These are phyloP conservation scores for Diadema setosum DNA, from an alignment of 35 echinoderm and acorn worm species.

Conservation along the genomic window DNA sequence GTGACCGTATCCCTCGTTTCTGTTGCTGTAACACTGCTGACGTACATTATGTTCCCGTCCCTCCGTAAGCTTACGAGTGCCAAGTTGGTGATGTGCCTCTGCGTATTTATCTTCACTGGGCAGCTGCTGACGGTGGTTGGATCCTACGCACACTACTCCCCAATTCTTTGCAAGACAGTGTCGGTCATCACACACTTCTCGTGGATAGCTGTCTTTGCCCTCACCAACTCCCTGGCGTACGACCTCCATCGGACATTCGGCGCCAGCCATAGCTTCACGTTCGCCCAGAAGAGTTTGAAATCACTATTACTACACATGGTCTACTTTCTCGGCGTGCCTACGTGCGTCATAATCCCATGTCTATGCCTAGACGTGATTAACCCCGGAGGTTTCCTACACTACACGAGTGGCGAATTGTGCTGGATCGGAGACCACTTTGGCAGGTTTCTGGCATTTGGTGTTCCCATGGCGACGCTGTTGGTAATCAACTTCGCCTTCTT, in stretches of 20 bases:
- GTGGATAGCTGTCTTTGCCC: constrained; percentile 43
- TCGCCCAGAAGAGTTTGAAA: background rate
- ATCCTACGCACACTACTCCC: background rate
- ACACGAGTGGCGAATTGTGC: background rate
- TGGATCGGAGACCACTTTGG: constrained; percentile 16
- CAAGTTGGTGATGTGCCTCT: constrained; percentile 41
- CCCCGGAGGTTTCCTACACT: background rate
- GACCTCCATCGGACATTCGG: constrained; percentile 38
- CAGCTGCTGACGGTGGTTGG: constrained; percentile 8
- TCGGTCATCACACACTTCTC: constrained; percentile 31
- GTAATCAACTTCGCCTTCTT: constrained; percentile 41
- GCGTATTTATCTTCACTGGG: constrained; percentile 24
- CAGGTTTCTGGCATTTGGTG: constrained; percentile 44
- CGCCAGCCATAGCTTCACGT: background rate
- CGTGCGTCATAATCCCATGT: background rate
- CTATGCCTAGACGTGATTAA: background rate
- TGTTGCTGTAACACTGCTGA: background rate
- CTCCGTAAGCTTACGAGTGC: constrained; percentile 14
- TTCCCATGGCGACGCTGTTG: constrained; percentile 29
- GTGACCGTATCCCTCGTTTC: constrained; percentile 3
- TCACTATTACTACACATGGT: background rate
- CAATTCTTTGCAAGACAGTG: constrained; percentile 1
- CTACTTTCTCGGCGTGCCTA: background rate
- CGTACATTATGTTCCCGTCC: constrained; percentile 34
- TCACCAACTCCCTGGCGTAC: constrained; percentile 17